Base-by-base conservation (phyloP, 2,888 invertebrate species). In the Pyrochroa serraticornis region DNA sequence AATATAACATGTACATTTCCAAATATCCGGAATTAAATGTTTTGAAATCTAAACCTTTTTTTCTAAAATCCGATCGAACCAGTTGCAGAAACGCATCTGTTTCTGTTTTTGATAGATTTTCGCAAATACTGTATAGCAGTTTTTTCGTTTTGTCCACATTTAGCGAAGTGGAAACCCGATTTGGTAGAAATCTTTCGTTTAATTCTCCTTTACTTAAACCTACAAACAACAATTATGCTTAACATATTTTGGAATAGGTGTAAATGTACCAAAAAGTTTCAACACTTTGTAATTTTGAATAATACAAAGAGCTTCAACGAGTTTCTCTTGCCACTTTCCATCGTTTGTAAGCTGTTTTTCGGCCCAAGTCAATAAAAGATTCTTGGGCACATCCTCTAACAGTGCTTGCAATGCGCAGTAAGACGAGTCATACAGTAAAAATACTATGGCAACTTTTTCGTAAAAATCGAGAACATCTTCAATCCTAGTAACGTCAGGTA, bases 231-330 rank as follows among this genome's bases (percentile, higher is more conserved):
- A 3, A 22, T 22, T 22, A 22, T 22, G 3, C 22, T 22, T 22
- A 3, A 3, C 5, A 5, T 22, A 22, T 22, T 22, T 5, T 22
- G 22, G 3, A 5, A 22, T 3, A 2, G 5, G 22, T 22, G 22
- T 3, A 5, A 5, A 22, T 7, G 45, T 41, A 32, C 71, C 71
- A 41, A 68, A 52, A 14, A 22, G n/a, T 39, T 62, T 65, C n/a
- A 73, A 46, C 35, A 70, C 41, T 54, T 67, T 31, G 53, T 73
- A 76, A 62, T 81, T 80, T 52, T 81, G 76, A 8, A 85, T 80
- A 12, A 85, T 79, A 52, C 80, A 77, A 12, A 85, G 63, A 0
- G 82, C 82, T 74, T 86, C 85, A 0, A 85, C 54, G 1, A 85
- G 60, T 62, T 77, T 75, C 0, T 71, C 64, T 14, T 77, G 74